Conservation (phyloP, 37 sponge, comb jelly and placozoan species). For the Hexactinellida sp. region DNA sequence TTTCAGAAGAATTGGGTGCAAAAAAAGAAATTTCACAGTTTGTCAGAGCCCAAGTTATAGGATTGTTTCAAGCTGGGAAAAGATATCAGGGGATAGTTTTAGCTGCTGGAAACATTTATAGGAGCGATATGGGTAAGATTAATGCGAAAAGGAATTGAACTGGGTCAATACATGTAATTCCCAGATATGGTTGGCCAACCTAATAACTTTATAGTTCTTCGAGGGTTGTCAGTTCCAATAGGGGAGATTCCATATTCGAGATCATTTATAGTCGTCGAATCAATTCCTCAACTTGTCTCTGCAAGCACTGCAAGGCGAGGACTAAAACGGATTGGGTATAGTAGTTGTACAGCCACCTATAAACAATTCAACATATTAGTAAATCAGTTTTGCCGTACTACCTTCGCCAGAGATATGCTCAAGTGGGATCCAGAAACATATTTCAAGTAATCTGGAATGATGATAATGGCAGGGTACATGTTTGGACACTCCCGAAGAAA, state of each 20-base stretch:
- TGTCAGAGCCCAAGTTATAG: no score
- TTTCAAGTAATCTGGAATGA: background rate
- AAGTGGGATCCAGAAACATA: conserved; percentile 3
- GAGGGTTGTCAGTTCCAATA: background rate
- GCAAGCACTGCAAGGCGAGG: background rate
- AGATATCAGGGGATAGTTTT: no score
- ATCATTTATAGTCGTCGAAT: background rate
- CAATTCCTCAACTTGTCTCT: background rate
- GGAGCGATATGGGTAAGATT: no score
- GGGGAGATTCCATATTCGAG: background rate
- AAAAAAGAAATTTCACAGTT: no score
- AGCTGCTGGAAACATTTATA: no score
- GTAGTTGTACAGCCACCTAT: background rate
- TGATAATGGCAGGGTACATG: background rate
- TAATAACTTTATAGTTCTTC: no score
- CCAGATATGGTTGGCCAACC: no score
- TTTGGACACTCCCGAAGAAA: background rate
- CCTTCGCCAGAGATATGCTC: background rate
- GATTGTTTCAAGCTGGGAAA: no score
- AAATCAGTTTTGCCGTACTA: background rate
- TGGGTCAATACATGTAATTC: no score
- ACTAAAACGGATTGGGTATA: background rate
- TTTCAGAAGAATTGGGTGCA: no score
- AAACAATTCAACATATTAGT: background rate
- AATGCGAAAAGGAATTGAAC: no score